Conservation (phyloP, 2,113 vertebrate species). For the Strix uralensis region DNA sequence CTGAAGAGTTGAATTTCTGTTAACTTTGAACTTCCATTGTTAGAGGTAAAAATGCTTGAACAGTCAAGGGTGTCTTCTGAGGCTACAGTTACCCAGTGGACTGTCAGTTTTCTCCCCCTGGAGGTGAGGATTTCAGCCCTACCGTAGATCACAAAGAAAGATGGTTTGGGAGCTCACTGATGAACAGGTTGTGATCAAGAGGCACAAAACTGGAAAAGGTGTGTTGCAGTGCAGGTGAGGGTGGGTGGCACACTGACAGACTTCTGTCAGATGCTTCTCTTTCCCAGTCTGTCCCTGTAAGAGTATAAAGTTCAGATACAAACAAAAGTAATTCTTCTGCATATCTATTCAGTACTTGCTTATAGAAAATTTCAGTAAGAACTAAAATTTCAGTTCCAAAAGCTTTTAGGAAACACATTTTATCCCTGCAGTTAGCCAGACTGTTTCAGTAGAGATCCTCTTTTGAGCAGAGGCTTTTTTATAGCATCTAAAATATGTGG, state of each 20-base stretch:
- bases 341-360: background rate
- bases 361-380: background rate
- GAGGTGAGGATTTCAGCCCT: background rate
- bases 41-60: background rate
- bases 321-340: background rate
- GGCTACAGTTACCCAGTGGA: background rate
- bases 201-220: background rate
- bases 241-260: background rate
- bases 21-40: background rate
- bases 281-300: background rate
- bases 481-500: background rate
- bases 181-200: background rate
- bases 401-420: background rate
- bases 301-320: background rate
- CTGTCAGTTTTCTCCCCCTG: background rate
- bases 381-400: background rate
- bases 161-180: background rate
- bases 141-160: background rate
- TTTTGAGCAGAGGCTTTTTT: background rate
- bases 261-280: background rate
- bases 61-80: background rate
- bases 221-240: background rate
- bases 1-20: background rate
- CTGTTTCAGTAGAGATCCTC: background rate
- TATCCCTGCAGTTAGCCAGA: background rate